Evolutionary conservation across 2,113 vertebrate genomes (phyloP), one percentile per base, ranked within the genome.

Genomic region (Dasypus novemcinctus): DNA sequence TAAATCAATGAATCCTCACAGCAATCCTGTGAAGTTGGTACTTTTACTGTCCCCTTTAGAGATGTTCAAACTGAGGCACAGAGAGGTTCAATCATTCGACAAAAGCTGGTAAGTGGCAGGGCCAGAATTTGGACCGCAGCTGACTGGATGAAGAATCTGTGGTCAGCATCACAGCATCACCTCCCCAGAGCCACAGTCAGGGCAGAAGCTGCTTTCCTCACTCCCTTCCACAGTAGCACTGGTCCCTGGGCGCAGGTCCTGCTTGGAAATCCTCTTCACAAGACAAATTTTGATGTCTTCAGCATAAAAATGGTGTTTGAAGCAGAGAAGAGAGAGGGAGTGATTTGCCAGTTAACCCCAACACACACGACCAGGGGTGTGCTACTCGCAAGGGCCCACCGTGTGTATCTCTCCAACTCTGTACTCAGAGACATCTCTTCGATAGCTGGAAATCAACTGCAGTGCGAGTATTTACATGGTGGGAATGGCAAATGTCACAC

Each of bases 391-490:
- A 81, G 83, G 49, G 33, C 41, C 4, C 8, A 29, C 20, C 59
- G 21, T 64, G 41, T 81, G 25, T 23, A 43, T 83, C 80, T 83
- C n/a, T 76, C 86, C 69, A 66, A n/a, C 38, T 71, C 80, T 41
- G 21, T 66, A 46, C 66, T 83, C 49, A 61, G 68, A 29, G 91
- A 92, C 93, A 61, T 78, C 64, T 13, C 59, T 23, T 81, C 94
- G 49, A 86, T 61, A 71, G 80, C 57, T 71, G 89, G 91, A 93
- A 88, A 91, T 86, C 31, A 10, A 27, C 81, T 21, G 2, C 4
- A 20, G 59, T 94, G 66, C 86, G 89, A 89, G 31, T 82, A 83
- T 96, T 97, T 88, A 95, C 74, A 96, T 93, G 83, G 69, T 43
- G 33, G 93, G 82, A 87, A 96, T 83, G 93, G 95, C 57, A 78